phyloP scores from a whole-genome alignment of 2,113 vertebrate species.

The Sakesphorus luctuosus region DNA sequence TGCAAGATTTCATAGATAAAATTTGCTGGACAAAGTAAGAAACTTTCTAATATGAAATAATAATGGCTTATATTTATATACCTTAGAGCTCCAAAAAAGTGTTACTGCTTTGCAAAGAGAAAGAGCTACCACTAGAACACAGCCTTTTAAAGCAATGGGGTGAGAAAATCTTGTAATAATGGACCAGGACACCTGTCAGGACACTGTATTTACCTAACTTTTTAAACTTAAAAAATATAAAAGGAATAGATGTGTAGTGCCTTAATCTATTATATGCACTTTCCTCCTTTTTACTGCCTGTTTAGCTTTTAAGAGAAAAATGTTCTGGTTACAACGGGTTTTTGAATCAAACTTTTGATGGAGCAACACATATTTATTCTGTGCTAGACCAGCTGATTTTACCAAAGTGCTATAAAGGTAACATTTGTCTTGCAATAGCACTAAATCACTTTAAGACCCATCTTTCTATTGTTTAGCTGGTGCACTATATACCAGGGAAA shows the following conservation, averaged over 20 bases:
- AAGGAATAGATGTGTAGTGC: background rate
- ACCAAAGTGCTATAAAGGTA: background rate
- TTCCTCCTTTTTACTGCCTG: background rate
- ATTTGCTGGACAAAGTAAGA: conserved; percentile 93
- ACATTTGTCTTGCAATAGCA: background rate
- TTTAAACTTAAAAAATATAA: background rate
- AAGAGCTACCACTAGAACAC: background rate
- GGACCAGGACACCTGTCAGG: background rate
- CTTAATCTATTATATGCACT: background rate
- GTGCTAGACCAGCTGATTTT: background rate
- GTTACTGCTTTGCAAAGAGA: background rate
- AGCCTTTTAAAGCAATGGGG: background rate
- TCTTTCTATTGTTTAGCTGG: background rate
- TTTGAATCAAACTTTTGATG: background rate
- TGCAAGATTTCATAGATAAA: conserved; percentile 89
- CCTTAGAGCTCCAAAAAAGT: background rate
- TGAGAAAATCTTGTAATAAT: background rate
- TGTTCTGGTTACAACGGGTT: background rate
- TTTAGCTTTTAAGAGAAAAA: background rate
- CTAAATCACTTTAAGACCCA: conserved; percentile 8
- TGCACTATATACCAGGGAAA: background rate
- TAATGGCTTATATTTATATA: background rate
- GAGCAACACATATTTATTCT: background rate
- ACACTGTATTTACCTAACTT: background rate
- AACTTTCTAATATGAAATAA: background rate